Conservation (phyloP, 2,888 invertebrate species). For the Criorhina ranunculi region DNA sequence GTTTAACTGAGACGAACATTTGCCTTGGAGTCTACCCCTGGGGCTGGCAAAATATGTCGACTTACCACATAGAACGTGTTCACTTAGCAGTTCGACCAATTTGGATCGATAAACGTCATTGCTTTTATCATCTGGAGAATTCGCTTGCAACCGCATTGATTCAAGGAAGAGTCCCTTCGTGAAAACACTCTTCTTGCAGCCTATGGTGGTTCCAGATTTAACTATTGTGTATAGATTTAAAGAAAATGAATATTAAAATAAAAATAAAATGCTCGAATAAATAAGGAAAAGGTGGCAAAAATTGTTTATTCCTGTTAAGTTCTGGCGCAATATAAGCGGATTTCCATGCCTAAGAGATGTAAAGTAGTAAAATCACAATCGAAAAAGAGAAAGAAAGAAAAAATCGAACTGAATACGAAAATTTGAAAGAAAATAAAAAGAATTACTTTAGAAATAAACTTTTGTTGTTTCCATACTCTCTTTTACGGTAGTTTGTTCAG, state of each 20-base stretch:
- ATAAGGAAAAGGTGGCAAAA: constrained; percentile 42
- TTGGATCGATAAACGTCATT: too few species aligned
- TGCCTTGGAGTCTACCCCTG: too few species aligned
- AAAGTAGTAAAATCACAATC: constrained; percentile 46
- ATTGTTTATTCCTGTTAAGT: constrained; percentile 59
- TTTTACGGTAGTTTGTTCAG: constrained; percentile 63
- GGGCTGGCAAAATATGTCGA: too few species aligned
- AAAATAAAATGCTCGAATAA: constrained; percentile 12
- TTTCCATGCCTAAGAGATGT: constrained; percentile 42
- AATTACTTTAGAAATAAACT: constrained; percentile 49
- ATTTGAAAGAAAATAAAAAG: constrained; percentile 24
- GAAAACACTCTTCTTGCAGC: too few species aligned
- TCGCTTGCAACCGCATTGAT: too few species aligned
- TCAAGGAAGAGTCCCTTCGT: too few species aligned
- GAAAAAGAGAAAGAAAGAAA: constrained; percentile 36
- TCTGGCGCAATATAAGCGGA: constrained; percentile 48
- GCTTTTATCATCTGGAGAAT: too few species aligned
- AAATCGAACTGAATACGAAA: constrained; percentile 31
- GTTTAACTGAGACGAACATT: too few species aligned
- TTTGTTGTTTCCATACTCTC: constrained; percentile 43
- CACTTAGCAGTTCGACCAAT: too few species aligned
- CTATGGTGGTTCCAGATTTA: too few species aligned
- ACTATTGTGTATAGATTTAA: not conserved
- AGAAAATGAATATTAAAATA: not conserved
- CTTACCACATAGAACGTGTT: too few species aligned